phyloP scores from a whole-genome alignment of 1,140 invertebrate species.

The Drosophila yakuba region DNA sequence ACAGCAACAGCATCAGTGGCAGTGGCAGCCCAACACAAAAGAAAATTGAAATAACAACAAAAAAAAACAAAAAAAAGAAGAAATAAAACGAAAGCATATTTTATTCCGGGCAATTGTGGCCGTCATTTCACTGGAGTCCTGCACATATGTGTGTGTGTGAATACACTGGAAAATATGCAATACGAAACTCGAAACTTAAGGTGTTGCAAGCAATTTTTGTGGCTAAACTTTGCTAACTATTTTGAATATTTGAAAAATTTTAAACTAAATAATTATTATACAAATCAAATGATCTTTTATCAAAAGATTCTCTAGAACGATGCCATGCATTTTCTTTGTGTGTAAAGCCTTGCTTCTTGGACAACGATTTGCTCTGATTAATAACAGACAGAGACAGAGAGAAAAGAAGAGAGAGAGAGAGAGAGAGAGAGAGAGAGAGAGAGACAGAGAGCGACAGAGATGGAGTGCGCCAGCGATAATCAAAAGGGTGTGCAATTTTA shows the following conservation, averaged over 20 bases:
- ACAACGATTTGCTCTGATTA: conserved; percentile 76
- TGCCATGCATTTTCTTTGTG: not conserved
- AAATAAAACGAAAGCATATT: conserved; percentile 30
- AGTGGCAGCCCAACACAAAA: conserved; percentile 57
- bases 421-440: not conserved
- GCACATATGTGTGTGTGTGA: conserved; percentile 4
- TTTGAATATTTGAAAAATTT: too few relatives aligned
- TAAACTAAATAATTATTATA: too few relatives aligned
- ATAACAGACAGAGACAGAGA: conserved; percentile 35
- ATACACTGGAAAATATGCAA: not conserved
- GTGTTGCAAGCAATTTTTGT: too few relatives aligned
- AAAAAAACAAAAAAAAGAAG: conserved; percentile 1
- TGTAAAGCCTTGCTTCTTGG: conserved; percentile 22
- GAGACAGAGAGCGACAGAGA: conserved; percentile 7
- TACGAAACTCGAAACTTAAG: too few relatives aligned
- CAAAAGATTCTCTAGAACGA: too few relatives aligned
- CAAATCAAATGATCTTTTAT: too few relatives aligned
- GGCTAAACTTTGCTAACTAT: too few relatives aligned
- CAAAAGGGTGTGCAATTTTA: conserved; percentile 85
- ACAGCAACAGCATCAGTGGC: conserved; percentile 22
- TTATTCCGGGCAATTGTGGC: conserved; percentile 71
- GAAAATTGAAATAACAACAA: conserved; percentile 64
- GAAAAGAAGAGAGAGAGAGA: not conserved
- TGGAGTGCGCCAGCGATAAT: conserved; percentile 73
- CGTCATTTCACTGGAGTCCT: conserved; percentile 47